Base-by-base conservation (phyloP, 2,113 vertebrate species). In the Phainopepla nitens region DNA sequence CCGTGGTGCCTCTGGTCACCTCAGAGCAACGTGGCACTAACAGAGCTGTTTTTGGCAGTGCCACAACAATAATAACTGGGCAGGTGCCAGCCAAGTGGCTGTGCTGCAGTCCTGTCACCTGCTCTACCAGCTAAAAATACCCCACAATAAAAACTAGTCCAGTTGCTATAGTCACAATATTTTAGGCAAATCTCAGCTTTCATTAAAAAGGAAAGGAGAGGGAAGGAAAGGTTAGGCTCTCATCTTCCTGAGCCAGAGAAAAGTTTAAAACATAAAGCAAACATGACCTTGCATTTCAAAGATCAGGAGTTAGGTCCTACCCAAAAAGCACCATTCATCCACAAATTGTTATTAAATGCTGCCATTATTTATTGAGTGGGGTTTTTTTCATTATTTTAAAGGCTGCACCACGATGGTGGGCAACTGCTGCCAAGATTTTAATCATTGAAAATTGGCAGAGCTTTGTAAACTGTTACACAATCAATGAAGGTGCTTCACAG, bases 191-290 rank as follows among this genome's bases (percentile, higher is more conserved):
- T 85, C 70, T 93, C 71, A 86, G 8, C 36, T 86, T 90, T 94
- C 6, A 3, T 82, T 71, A 39, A 39, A 84, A 68, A 73, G 33
- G 54, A 28, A 78, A 62, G 9, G 36, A 58, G 62, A 39, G 42
- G 18, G 28, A 53, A 81, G 41, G 49, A 93, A 92, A 96, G 75
- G 82, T 95, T 85, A 94, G 51, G 35, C 24, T 93, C 6, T 77
- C 39, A n/a, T 86, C 68, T 83, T 62, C 47, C 56, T 73, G 56
- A 93, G 94, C 62, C 64, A 78, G 60, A 71, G 79, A 90, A 92
- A 92, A 93, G 71, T 91, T 93, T 88, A 88, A 96, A 95, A 68
- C 2, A 1, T 70, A 90, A 75, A 92, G 60, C 56, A 96, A 94
- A 85, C 60, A 72, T 36, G 51, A 95, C 82, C 75, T 36, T 66